Percentiles rank a stretch among this genome's conserved stretches.
These are phyloP conservation scores for Harpagus bidentatus DNA, from an alignment of 2,113 vertebrate species.

Conservation along the genomic window DNA sequence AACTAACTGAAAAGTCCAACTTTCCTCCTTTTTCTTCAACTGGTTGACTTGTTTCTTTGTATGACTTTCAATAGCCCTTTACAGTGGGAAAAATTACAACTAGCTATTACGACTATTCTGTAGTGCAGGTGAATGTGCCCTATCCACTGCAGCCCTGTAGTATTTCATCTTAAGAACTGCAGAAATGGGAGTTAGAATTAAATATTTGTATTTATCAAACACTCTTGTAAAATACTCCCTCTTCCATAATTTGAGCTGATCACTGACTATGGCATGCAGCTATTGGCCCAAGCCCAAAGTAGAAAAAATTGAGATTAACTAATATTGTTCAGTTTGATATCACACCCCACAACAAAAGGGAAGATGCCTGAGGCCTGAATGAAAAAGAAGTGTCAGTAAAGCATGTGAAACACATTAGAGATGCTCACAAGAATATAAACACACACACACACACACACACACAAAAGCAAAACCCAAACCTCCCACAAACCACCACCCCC, in stretches of 20 bases:
- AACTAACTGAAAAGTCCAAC: not conserved
- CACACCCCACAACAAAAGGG: not conserved
- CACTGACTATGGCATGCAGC: not conserved
- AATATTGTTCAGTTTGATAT: not conserved
- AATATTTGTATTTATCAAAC: not conserved
- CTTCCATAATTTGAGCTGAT: not conserved
- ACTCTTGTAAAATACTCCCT: not conserved
- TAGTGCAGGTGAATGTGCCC: not conserved
- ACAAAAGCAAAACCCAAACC: fast-evolving
- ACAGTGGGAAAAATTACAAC: not conserved
- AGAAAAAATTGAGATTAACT: not conserved
- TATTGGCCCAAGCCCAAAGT: not conserved
- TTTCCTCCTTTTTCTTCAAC: not conserved
- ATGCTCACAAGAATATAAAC: not conserved
- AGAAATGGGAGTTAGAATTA: not conserved
- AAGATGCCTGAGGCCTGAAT: not conserved
- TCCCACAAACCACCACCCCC: too few species aligned
- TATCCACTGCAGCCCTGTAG: not conserved
- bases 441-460: fast-evolving
- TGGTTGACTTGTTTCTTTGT: not conserved
- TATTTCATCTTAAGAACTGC: not conserved
- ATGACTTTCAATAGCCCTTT: not conserved
- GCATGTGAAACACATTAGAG: not conserved
- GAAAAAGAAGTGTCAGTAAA: not conserved
- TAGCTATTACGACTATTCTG: not conserved